Base-by-base conservation (phyloP, 2,113 vertebrate genomes). In the Vulpes ferrilata region DNA sequence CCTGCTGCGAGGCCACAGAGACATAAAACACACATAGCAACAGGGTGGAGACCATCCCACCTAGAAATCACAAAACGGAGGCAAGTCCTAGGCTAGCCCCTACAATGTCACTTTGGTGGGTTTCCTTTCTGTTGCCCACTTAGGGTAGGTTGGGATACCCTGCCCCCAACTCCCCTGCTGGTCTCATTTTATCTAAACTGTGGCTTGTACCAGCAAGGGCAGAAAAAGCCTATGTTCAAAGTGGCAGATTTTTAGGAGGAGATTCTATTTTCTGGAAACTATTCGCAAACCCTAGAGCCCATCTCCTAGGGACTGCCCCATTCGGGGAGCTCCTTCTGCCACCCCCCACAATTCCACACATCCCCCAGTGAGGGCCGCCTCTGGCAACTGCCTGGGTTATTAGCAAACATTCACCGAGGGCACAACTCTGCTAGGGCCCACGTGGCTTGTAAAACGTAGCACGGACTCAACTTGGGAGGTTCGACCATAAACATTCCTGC, bases 401-500 rank as follows among this genome's bases (percentile, higher is more conserved):
- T 12, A 96, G 69, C 86, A 83, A 43, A 32, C 65, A 6, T 3
- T 79, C 17, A 9, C 23, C 5, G 12, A 89, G 78, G 89, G 78
- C 64, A 48, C 65, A 8, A 6, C 88, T 71, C 59, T 15, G 91
- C 65, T 64, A 19, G 90, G 85, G 85, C 88, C 76, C 82, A 48
- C 35, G 19, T 0, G 38, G 60, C 81, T 94, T 55, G 16, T 82
- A 82, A 95, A 92, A 60, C 2, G 11, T 55, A 94, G 51, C 80
- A 12, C 3, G 1, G 48, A 15, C 88, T 79, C 57, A 1, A 79
- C 95, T 91, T 95, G 96, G 94, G 97, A 95, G 96, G 86, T 74
- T 84, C 55, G 7, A 32, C 88, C 69, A 60, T 71, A 67, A 94
- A 76, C 96, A 95, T 88, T 90, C 94, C 96, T 78, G 86, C 10